phyloP scores from a whole-genome alignment of 2,888 invertebrate species.

The Agonopterix alstromeriana region DNA sequence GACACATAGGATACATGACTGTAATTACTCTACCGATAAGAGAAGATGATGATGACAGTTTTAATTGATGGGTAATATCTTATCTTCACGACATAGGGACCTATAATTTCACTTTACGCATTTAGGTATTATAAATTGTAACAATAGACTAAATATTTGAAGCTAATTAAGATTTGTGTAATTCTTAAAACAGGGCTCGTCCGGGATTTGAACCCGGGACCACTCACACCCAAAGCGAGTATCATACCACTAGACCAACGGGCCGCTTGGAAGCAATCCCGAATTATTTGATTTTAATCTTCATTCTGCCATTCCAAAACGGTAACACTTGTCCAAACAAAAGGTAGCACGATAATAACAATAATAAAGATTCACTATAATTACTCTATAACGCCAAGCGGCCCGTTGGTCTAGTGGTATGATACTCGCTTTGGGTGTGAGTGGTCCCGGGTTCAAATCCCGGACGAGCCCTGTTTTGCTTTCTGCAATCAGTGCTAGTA shows the following conservation, averaged over 20 bases:
- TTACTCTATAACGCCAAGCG: slow-evolving; percentile 9
- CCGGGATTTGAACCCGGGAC: slow-evolving; percentile 68
- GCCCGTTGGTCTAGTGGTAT: slow-evolving; percentile 65
- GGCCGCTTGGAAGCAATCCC: slow-evolving; percentile 23
- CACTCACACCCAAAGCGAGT: slow-evolving; percentile 51
- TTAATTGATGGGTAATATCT: no score
- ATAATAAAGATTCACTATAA: not conserved
- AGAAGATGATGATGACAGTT: no score
- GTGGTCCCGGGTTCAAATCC: slow-evolving; percentile 69
- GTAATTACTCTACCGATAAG: no score
- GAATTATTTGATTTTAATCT: no score
- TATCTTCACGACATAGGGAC: no score
- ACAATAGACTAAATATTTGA: no score
- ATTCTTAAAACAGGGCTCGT: slow-evolving; percentile 23
- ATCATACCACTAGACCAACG: slow-evolving; percentile 65
- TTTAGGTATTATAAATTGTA: no score
- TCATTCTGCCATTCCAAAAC: no score
- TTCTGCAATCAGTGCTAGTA: not conserved
- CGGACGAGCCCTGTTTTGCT: slow-evolving; percentile 33
- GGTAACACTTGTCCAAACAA: not conserved
- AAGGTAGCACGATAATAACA: not conserved
- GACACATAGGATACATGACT: no score
- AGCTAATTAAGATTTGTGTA: no score
- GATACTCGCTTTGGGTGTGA: slow-evolving; percentile 51
- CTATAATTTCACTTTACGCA: no score